Conservation (phyloP, 2,888 invertebrate species). For the Zhengitettix transpicula region DNA sequence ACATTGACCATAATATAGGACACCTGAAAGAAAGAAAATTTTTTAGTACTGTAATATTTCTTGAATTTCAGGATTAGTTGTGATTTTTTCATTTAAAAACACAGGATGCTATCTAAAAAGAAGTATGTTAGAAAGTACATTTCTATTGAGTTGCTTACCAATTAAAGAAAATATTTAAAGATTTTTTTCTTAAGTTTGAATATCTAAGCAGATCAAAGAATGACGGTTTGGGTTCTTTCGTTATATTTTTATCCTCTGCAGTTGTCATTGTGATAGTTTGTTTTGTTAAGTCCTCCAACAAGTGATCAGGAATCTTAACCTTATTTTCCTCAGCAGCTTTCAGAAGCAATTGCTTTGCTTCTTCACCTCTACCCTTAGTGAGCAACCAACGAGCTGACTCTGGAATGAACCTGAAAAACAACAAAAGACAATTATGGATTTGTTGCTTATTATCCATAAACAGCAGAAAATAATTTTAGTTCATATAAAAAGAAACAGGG, state of each 20-base stretch:
- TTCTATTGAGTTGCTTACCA: conserved; percentile 33
- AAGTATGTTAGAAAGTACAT: neutral
- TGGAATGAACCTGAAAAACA: conserved; percentile 38
- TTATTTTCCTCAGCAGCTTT: conserved; percentile 47
- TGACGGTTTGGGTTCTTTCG: conserved; percentile 24
- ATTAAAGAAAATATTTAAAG: conserved; percentile 52
- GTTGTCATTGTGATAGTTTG: too few relatives aligned
- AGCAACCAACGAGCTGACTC: conserved; percentile 58
- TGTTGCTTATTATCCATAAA: too few relatives aligned
- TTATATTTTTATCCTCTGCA: neutral
- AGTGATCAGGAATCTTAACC: conserved; percentile 34
- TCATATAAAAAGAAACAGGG: too few relatives aligned
- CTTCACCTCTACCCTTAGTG: conserved; percentile 39
- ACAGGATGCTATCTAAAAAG: too few relatives aligned
- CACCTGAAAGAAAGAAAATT: neutral
- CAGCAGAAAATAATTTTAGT: too few relatives aligned
- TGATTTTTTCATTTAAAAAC: too few relatives aligned
- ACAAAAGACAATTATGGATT: neutral
- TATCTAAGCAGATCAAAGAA: conserved; percentile 38
- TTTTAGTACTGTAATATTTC: too few relatives aligned
- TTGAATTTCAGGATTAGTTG: too few relatives aligned
- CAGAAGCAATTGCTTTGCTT: conserved; percentile 42
- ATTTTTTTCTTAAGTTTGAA: conserved; percentile 44
- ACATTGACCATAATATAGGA: too few relatives aligned
- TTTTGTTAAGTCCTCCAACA: conserved; percentile 21